Percentiles rank a stretch among this genome's conserved stretches.
phyloP scores from a whole-genome alignment of 2,888 invertebrate genomes.

The Neoascia interrupta region DNA sequence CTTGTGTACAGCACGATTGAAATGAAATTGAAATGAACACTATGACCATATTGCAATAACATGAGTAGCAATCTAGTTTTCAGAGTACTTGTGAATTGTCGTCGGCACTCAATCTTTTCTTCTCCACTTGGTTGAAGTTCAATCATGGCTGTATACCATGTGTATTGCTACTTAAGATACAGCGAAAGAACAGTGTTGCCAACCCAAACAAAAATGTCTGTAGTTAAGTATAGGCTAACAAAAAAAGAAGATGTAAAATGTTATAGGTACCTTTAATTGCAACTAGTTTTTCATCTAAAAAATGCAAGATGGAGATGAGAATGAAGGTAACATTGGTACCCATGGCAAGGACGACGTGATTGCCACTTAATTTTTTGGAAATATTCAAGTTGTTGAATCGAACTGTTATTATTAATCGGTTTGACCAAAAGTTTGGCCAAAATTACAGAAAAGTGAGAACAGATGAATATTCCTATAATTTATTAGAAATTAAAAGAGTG shows the following conservation, averaged over 20 bases:
- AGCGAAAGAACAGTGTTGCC: neutral
- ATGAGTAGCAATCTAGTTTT: neutral
- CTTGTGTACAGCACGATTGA: neutral
- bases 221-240: too few relatives aligned
- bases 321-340: neutral
- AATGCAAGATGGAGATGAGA: neutral
- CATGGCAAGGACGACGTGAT: neutral
- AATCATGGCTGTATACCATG: neutral
- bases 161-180: neutral
- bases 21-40: constrained; percentile 34
- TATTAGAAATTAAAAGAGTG: neutral
- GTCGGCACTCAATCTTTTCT: constrained; percentile 14
- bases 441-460: neutral
- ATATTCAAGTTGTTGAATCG: neutral
- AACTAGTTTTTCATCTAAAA: neutral
- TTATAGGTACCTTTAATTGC: too few relatives aligned
- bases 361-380: neutral
- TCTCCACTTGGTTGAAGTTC: constrained; percentile 8
- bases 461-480: neutral
- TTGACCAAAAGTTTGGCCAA: neutral
- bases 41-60: neutral
- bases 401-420: neutral
- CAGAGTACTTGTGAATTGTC: neutral
- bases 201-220: too few relatives aligned
- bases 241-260: too few relatives aligned